Conservation (phyloP, 2,888 invertebrate genomes). For the Bedellia somnulentella region DNA sequence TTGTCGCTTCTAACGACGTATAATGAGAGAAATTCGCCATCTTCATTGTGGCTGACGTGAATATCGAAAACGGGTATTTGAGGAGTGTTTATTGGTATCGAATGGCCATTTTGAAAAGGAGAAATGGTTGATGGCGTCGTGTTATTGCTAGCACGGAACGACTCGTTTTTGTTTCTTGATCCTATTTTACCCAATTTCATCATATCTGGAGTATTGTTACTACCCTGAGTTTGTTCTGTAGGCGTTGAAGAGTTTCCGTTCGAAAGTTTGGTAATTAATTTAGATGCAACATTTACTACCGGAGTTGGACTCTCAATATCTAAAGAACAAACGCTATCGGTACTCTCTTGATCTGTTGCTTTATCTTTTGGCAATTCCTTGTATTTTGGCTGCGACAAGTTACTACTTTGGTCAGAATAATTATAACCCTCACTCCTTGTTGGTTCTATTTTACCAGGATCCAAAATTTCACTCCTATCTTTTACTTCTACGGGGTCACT, state of each 20-base stretch:
- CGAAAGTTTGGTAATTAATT: constrained; percentile 45
- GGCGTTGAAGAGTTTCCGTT: constrained; percentile 52
- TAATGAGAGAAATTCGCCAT: constrained; percentile 44
- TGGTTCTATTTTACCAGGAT: constrained; percentile 22
- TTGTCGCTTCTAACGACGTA: constrained; percentile 47
- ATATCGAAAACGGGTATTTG: constrained; percentile 46
- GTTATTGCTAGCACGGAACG: constrained; percentile 36
- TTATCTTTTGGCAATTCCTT: constrained; percentile 22
- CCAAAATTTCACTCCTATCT: constrained; percentile 24
- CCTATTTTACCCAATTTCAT: constrained; percentile 24
- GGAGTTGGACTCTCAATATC: constrained; percentile 37
- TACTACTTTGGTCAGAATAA: constrained; percentile 25
- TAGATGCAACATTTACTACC: constrained; percentile 32
- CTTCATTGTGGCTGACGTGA: constrained; percentile 43
- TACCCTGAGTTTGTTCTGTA: constrained; percentile 22
- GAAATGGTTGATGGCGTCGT: constrained; percentile 53
- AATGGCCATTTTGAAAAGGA: constrained; percentile 48
- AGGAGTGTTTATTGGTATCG: constrained; percentile 33
- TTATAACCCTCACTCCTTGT: constrained; percentile 31
- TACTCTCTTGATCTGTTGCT: constrained; percentile 43
- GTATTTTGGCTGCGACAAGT: constrained; percentile 24
- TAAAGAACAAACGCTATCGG: constrained; percentile 36
- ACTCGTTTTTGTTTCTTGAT: constrained; percentile 34
- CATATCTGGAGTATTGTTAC: constrained; percentile 43
- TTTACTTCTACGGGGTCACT: constrained; percentile 32